phyloP scores from a whole-genome alignment of 2,113 vertebrate species.

The human (Homo sapiens) region DNA sequence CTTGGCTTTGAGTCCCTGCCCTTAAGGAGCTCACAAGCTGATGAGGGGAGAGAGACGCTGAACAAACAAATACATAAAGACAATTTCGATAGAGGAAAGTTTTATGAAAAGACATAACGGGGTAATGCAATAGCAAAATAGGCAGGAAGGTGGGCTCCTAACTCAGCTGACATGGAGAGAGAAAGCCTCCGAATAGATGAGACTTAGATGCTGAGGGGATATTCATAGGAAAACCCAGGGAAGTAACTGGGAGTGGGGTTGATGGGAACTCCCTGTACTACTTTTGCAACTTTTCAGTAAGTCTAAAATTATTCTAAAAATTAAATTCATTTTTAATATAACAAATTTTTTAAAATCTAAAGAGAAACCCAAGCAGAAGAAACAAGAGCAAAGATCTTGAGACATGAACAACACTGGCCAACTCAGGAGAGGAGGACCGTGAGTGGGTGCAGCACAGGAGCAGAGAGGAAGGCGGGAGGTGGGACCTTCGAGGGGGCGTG shows the following conservation, averaged over 20 bases:
- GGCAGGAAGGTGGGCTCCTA: not conserved
- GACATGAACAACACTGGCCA: rapidly evolving
- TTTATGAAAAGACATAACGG: not conserved
- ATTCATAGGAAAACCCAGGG: not conserved
- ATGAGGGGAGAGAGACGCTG: not conserved
- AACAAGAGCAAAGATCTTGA: not conserved
- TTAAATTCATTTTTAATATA: not conserved
- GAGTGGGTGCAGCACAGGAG: not conserved
- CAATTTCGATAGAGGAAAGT: not conserved
- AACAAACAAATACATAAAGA: not conserved
- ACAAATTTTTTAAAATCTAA: not conserved
- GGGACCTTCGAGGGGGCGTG: no score
- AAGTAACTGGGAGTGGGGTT: not conserved
- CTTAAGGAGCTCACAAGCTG: not conserved
- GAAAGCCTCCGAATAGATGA: no score
- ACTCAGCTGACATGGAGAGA: not conserved
- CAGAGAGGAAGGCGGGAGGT: not conserved
- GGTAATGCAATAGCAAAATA: not conserved
- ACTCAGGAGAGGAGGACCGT: no score
- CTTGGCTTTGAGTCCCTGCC: not conserved
- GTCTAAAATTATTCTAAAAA: not conserved
- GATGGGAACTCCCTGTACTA: not conserved
- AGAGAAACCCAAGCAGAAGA: not conserved
- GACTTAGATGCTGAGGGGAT: not conserved
- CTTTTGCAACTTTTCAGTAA: not conserved